Evolutionary conservation across 2,888 invertebrate species (phyloP).

Genomic region (Amphiduros pacificus): DNA sequence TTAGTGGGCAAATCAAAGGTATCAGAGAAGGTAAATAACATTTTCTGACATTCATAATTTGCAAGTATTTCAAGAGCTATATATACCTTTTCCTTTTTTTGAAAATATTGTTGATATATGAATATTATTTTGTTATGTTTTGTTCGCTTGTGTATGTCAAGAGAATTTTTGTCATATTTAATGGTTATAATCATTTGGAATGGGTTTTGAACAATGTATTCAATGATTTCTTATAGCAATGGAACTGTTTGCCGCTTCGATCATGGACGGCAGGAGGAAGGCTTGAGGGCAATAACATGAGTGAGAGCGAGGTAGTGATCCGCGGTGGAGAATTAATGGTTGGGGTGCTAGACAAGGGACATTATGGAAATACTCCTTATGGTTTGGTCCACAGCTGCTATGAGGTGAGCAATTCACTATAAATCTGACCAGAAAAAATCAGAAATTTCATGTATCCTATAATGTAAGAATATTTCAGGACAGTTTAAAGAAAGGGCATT

Average conservation of each 20-base stretch:
- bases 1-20: slow-evolving; percentile 76
- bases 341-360: slow-evolving; percentile 94
- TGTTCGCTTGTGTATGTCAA: too few species aligned
- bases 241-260: slow-evolving; percentile 7
- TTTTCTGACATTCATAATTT: background rate
- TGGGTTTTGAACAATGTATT: background rate
- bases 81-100: too few species aligned
- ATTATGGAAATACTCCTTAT: slow-evolving; percentile 92
- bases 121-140: too few species aligned
- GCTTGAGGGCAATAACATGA: slow-evolving; percentile 67
- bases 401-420: too few species aligned
- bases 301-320: slow-evolving; percentile 90
- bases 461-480: too few species aligned
- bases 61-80: background rate
- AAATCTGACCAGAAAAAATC: too few species aligned
- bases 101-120: too few species aligned
- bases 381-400: slow-evolving; percentile 93
- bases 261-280: slow-evolving; percentile 22
- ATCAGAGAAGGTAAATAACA: slow-evolving; percentile 40
- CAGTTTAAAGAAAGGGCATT: too few species aligned
- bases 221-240: slow-evolving; percentile 11
- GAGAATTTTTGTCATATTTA: too few species aligned
- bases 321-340: slow-evolving; percentile 82
- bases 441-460: too few species aligned
- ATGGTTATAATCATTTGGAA: background rate